Evolutionary conservation across 1,140 invertebrate genomes (phyloP), one percentile per base, ranked within the genome.

Genomic region (Hylaeus volcanicus): DNA sequence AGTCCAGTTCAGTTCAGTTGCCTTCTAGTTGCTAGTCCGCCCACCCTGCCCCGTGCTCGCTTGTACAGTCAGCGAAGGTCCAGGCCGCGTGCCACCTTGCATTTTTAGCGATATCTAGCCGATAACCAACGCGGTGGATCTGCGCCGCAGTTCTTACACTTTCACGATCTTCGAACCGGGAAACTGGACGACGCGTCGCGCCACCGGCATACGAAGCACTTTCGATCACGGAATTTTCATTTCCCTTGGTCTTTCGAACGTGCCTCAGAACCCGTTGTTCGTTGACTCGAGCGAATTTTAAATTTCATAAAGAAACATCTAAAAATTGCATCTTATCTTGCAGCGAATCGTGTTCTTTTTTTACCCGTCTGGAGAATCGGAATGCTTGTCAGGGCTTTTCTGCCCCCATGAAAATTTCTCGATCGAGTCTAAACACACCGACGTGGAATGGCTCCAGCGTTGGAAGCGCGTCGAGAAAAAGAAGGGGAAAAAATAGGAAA

Each of bases 1-100:
- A 86, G 83, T 82, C 83, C 68, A 80, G 77, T 79, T 56, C 80
- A 83, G 86, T 83, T 75, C 77, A 81, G 78, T 88, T 77, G 85
- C 76, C 81, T 80, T 86, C 81, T 74, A 83, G 75, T 88, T 83
- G 84, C 87, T 69, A 87, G 87, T 91, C 86, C 89, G 87, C 90
- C 90, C 89, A 91, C 90, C 88, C 84, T 89, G 58, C 51, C 81
- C 80, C 70, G 71, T 37, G 53, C 68, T 72, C 61, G 80, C 74
- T 83, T 71, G 77, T 77, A 61, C 76, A 83, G 83, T 80, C 84
- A 82, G 83, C 74, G 88, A 88, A 88, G 88, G 86, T 89, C 88
- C 88, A 79, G 74, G 86, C 88, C 88, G 86, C 88, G 89, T 90
- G 90, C 88, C 89, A 90, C 89, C 87, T 86, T 83, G 88, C 87